Evolutionary conservation across 2,113 vertebrate genomes (phyloP).

Genomic region (Cavia aperea): DNA sequence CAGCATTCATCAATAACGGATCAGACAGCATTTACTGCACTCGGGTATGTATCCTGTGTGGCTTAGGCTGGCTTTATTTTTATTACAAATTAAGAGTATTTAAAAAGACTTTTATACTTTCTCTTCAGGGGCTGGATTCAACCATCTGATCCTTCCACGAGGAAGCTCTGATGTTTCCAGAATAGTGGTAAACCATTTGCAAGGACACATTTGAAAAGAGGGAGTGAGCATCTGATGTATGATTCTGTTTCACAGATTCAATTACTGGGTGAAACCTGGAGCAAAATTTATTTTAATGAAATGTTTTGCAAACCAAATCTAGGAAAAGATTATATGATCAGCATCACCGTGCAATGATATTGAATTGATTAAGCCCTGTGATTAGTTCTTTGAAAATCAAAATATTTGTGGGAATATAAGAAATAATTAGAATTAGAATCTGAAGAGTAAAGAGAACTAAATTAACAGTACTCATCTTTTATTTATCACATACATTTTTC

Average conservation of each 20-base stretch:
- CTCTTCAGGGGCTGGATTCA: not conserved
- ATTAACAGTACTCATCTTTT: conserved; percentile 65
- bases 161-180: not conserved
- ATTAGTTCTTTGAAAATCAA: conserved; percentile 49
- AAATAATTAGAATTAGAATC: conserved; percentile 52
- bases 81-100: not conserved
- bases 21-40: not conserved
- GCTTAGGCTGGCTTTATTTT: not conserved
- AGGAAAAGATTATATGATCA: not conserved
- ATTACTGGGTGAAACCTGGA: not conserved
- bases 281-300: conserved; percentile 30
- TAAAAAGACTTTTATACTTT: not conserved
- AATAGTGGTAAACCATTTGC: not conserved
- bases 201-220: not conserved
- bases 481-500: conserved; percentile 64
- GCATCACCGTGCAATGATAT: not conserved
- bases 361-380: not conserved
- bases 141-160: no score
- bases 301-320: conserved; percentile 22
- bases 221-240: not conserved
- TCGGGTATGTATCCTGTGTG: rapidly evolving
- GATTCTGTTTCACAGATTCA: not conserved
- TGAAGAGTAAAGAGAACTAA: conserved; percentile 37
- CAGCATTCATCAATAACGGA: rapidly evolving
- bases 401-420: conserved; percentile 38